These are phyloP conservation scores for Phataginus tricuspis DNA, from an alignment of 2,797 vertebrate genomes.

Conservation along the genomic window DNA sequence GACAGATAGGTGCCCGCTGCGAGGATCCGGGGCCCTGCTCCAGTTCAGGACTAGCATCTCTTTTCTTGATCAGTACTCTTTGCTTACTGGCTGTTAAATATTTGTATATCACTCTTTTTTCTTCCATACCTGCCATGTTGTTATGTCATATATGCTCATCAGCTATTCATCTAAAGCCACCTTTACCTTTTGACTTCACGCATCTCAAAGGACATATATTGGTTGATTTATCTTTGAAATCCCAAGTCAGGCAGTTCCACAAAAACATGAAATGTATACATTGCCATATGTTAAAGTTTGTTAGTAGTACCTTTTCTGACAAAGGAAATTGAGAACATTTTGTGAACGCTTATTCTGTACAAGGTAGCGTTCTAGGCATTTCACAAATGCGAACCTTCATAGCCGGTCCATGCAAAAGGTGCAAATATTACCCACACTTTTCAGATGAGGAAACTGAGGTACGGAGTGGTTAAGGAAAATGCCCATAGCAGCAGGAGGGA, in stretches of 20 bases:
- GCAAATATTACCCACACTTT: neutral
- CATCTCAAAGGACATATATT: neutral
- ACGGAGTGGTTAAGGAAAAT: neutral
- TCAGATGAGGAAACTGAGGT: neutral
- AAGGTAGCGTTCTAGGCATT: neutral
- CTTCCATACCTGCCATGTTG: neutral
- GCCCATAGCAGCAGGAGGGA: too few relatives aligned
- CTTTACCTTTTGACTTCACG: neutral
- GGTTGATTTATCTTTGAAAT: neutral
- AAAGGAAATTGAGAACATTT: neutral
- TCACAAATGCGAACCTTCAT: neutral
- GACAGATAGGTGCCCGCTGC: neutral
- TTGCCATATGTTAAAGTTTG: neutral
- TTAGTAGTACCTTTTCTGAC: neutral
- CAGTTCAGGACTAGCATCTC: neutral
- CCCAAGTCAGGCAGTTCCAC: neutral
- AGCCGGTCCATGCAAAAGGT: neutral
- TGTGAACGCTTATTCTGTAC: neutral
- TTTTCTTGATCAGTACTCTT: neutral
- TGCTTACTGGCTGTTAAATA: neutral
- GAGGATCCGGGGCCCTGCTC: neutral
- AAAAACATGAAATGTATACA: neutral
- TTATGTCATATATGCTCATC: neutral
- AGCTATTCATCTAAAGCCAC: neutral
- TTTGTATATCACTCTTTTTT: neutral